phyloP scores from a whole-genome alignment of 1,140 invertebrate species.

The Medauroidea extradentata region DNA sequence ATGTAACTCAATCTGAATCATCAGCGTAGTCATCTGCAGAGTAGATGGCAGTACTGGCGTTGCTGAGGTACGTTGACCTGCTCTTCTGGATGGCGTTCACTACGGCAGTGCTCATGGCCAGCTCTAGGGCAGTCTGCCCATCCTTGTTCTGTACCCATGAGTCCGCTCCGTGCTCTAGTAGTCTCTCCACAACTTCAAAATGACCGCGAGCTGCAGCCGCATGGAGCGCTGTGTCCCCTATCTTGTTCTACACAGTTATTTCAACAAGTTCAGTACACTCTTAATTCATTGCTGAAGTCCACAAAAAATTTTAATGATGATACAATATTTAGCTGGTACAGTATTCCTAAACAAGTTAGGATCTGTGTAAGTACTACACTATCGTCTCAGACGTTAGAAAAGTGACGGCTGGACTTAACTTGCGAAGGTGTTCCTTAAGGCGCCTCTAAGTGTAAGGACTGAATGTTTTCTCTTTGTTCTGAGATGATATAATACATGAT shows the following conservation, averaged over 20 bases:
- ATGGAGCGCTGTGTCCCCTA: slow-evolving; percentile 60
- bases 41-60: slow-evolving; percentile 1
- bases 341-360: too few relatives aligned
- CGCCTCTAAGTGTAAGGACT: too few relatives aligned
- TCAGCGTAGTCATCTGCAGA: slow-evolving; percentile 12
- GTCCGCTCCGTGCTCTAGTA: slow-evolving; percentile 55
- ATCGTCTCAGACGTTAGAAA: too few relatives aligned
- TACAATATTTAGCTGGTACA: too few relatives aligned
- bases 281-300: too few relatives aligned
- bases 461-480: too few relatives aligned
- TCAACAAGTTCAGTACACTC: too few relatives aligned
- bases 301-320: too few relatives aligned
- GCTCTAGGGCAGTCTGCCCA: slow-evolving; percentile 48
- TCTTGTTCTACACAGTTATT: slow-evolving; percentile 47
- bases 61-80: slow-evolving; percentile 6
- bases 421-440: too few relatives aligned
- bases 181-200: slow-evolving; percentile 54
- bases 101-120: slow-evolving; percentile 47
- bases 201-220: slow-evolving; percentile 55
- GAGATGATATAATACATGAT: too few relatives aligned
- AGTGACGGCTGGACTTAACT: too few relatives aligned
- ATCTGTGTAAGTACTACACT: too few relatives aligned
- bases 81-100: slow-evolving; percentile 42
- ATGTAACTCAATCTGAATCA: slow-evolving; percentile 9
- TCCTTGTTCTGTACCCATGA: slow-evolving; percentile 52